These are phyloP conservation scores for Oophaga sylvatica DNA, from an alignment of 2,797 vertebrate species.

Conservation along the genomic window DNA sequence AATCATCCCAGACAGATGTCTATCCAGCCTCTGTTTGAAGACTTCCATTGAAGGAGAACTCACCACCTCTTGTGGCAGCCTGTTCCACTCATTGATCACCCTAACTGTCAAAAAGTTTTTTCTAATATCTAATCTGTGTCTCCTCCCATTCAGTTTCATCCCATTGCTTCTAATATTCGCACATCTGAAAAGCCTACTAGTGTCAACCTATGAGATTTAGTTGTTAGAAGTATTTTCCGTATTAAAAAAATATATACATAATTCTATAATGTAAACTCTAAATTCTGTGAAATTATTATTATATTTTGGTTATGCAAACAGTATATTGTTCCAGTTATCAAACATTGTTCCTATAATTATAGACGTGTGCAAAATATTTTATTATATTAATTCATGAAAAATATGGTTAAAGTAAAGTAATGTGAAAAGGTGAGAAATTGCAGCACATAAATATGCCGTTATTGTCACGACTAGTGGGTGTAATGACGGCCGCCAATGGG, in stretches of 20 bases:
- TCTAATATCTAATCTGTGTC: no score
- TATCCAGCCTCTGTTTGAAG: no score
- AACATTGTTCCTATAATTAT: conserved; percentile 43
- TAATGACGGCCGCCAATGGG: not conserved
- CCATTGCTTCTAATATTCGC: no score
- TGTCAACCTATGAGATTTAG: not conserved
- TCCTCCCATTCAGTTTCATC: no score
- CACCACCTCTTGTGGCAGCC: no score
- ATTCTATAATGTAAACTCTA: conserved; percentile 13
- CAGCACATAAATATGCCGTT: conserved; percentile 32
- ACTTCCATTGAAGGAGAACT: no score
- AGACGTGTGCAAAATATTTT: conserved; percentile 49
- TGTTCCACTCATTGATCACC: no score
- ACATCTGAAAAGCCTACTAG: not conserved
- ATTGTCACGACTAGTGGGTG: not conserved
- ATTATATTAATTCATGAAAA: conserved; percentile 43
- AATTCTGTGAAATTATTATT: conserved; percentile 3
- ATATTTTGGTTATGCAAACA: conserved; percentile 17
- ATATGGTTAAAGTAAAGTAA: conserved; percentile 28
- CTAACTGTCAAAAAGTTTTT: no score
- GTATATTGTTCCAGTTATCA: conserved; percentile 32
- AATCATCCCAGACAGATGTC: no score
- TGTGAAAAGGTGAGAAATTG: conserved; percentile 43
- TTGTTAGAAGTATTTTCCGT: not conserved
- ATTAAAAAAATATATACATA: not conserved